Conservation (phyloP, 2,888 invertebrate species). For the Tryphoninae sp. region DNA sequence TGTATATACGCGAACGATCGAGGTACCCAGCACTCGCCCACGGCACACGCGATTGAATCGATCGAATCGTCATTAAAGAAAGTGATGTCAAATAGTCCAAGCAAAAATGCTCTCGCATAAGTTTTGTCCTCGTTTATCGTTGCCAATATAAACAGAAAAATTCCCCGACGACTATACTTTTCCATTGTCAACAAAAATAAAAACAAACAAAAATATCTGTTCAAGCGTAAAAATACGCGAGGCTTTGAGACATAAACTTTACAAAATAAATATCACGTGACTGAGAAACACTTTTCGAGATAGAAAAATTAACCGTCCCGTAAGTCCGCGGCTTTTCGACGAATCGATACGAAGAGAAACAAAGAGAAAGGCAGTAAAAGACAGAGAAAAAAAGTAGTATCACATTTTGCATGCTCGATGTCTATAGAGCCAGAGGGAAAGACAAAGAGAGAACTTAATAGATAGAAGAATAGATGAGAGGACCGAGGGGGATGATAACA, state of each 20-base stretch:
- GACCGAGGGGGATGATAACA: neutral
- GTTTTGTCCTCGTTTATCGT: neutral
- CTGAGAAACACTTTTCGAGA: too few relatives aligned
- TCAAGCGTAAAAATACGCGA: too few relatives aligned
- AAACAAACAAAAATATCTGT: neutral
- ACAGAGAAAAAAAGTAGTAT: neutral
- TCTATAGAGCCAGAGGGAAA: conserved; percentile 8
- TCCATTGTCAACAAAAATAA: neutral
- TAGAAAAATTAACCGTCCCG: too few relatives aligned
- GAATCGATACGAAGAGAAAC: too few relatives aligned
- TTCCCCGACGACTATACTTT: neutral
- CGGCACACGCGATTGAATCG: neutral
- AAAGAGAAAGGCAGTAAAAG: neutral
- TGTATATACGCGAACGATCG: neutral
- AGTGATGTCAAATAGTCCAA: neutral
- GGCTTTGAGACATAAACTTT: too few relatives aligned
- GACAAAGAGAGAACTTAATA: conserved; percentile 4
- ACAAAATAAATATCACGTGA: too few relatives aligned
- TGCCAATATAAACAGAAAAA: neutral
- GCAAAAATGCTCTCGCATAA: neutral
- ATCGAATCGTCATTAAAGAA: neutral
- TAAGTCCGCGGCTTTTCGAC: too few relatives aligned
- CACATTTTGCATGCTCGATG: neutral
- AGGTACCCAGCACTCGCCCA: neutral
- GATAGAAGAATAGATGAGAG: conserved; percentile 3